Base-by-base conservation (phyloP, 2,113 vertebrate genomes). In the Callithrix jacchus region DNA sequence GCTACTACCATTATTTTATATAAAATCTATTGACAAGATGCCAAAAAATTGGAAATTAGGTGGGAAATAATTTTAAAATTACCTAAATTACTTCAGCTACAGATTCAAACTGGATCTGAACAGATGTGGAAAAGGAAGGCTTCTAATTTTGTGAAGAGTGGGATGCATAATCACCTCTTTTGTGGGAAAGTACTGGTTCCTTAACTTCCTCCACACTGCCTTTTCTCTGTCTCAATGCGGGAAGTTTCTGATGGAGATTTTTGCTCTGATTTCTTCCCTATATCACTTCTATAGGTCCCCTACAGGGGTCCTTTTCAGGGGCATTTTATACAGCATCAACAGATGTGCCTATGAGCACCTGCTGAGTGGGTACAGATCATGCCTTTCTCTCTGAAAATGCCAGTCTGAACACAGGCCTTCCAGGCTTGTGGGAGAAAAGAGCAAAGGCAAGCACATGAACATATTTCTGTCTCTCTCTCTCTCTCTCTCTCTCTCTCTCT, bases 21-120 rank as follows among this genome's bases (percentile, higher is more conserved):
- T 71, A 23, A 56, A 74, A 81, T 92, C 40, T 93, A 54, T 77
- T 96, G 73, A 92, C n/a, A 90, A 73, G 35, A 82, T 91, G 58
- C 86, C 77, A 95, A 73, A 87, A 94, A 90, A 25, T 45, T 92
- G 20, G 18, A 17, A 88, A 79, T 74, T 96, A 92, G 9, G 88
- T 73, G n/a, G 73, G 82, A 93, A 93, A 89, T 95, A 77, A 81
- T 66, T 88, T 93, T 85, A 87, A 97, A 95, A 93, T 84, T 47
- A 88, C 21, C 32, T 74, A 47, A 94, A 71, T 93, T 73, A 73
- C 21, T 93, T 86, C 13, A 70, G 87, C 77, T 93, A 83, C 73
- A 95, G 79, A 66, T 77, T 92, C 16, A 93, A 40, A 87, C 52
- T 89, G 42, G 23, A 47, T 85, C 66, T 81, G 76, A 94, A 82